Conservation (phyloP, 2,888 invertebrate genomes). For the Teinopalpus imperialis region DNA sequence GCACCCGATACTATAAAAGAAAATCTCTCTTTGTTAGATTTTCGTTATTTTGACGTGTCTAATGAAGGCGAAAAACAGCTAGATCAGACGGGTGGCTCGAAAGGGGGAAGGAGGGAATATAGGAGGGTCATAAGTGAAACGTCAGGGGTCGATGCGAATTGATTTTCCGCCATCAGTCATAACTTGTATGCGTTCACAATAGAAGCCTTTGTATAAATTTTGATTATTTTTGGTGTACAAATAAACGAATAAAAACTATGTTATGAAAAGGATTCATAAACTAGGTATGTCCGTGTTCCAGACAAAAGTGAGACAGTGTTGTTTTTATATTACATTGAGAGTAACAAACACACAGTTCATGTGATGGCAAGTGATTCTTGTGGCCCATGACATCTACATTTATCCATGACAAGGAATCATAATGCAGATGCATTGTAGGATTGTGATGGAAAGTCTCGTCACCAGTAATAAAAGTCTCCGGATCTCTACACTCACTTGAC, state of each 20-base stretch:
- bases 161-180: conserved; percentile 77
- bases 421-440: too few species aligned
- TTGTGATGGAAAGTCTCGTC: too few species aligned
- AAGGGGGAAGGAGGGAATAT: conserved; percentile 19
- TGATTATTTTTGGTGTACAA: conserved; percentile 7
- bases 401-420: too few species aligned
- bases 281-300: too few species aligned
- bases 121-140: conserved; percentile 65
- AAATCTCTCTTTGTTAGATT: conserved; percentile 10
- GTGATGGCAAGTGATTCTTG: too few species aligned
- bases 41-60: conserved; percentile 78
- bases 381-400: too few species aligned
- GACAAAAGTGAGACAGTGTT: too few species aligned
- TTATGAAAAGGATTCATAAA: too few species aligned
- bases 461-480: too few species aligned
- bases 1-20: conserved; percentile 17
- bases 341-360: too few species aligned
- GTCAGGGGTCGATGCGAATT: conserved; percentile 75
- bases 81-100: conserved; percentile 47
- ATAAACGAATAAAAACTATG: neutral
- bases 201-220: conserved; percentile 40
- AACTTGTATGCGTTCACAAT: conserved; percentile 53
- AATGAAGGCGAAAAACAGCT: conserved; percentile 76
- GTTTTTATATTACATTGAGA: too few species aligned
- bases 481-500: too few species aligned